phyloP scores from a whole-genome alignment of 2,113 vertebrate species.

The Myrmophylax atrothorax region DNA sequence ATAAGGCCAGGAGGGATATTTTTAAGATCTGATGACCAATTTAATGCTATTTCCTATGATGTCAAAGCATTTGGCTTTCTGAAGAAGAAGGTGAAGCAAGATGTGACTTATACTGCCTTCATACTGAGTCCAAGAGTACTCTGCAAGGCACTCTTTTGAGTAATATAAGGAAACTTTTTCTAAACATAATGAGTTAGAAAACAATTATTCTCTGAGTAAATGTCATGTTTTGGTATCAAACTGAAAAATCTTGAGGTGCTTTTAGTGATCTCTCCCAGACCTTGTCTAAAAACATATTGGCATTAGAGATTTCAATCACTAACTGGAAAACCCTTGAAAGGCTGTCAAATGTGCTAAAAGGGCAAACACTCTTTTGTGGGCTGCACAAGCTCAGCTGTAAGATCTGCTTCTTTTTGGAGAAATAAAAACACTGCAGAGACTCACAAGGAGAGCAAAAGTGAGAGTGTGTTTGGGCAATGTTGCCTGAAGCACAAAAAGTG shows the following conservation, averaged over 20 bases:
- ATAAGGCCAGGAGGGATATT: not conserved
- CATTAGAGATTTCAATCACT: not conserved
- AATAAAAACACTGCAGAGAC: not conserved
- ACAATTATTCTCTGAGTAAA: not conserved
- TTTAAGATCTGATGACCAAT: not conserved
- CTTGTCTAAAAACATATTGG: not conserved
- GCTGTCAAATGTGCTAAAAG: not conserved
- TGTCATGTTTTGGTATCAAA: not conserved
- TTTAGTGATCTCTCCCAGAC: not conserved
- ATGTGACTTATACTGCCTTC: not conserved
- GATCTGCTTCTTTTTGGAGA: not conserved
- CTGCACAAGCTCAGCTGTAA: not conserved
- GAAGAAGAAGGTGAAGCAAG: not conserved
- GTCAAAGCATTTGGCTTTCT: not conserved
- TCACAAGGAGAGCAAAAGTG: fast-evolving
- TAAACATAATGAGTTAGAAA: not conserved
- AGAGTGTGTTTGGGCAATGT: not conserved
- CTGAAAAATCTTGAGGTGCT: not conserved
- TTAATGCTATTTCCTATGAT: not conserved
- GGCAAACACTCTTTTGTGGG: not conserved
- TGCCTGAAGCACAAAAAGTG: not conserved
- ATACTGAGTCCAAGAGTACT: not conserved
- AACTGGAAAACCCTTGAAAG: not conserved
- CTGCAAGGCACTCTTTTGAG: not conserved
- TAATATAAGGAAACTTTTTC: not conserved